Conservation (phyloP, 2,113 vertebrate species). For the Eolophus roseicapilla region DNA sequence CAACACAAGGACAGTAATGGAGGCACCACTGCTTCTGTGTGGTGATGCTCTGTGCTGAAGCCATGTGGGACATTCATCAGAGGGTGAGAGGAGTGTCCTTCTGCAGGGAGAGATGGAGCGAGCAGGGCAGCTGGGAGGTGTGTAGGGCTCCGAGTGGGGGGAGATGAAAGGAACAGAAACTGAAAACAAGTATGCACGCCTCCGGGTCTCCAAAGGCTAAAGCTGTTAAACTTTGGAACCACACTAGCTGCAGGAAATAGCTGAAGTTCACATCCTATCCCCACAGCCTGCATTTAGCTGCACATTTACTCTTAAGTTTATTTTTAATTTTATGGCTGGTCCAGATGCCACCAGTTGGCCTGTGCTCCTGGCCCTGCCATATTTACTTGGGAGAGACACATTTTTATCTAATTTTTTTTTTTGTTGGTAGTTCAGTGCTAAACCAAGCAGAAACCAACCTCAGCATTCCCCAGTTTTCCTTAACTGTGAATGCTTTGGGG, state of each 20-base stretch:
- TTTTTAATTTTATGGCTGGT: slow-evolving; percentile 50
- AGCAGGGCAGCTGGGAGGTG: slow-evolving; percentile 50
- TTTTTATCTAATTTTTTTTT: neutral
- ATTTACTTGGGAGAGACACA: neutral
- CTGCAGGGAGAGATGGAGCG: neutral
- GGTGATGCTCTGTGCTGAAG: neutral
- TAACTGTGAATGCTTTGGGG: neutral
- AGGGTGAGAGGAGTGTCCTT: neutral
- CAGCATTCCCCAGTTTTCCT: neutral
- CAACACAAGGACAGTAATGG: neutral
- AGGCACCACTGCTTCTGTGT: accelerated
- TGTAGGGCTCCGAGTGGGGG: neutral
- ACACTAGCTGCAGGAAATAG: slow-evolving; percentile 64
- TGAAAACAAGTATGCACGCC: slow-evolving; percentile 65
- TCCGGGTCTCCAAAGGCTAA: slow-evolving; percentile 68
- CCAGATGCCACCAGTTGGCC: neutral
- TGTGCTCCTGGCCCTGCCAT: neutral
- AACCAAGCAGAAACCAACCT: neutral
- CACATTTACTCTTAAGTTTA: slow-evolving; percentile 54
- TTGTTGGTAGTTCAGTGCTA: neutral
- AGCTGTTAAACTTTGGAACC: slow-evolving; percentile 64
- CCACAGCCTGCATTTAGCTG: slow-evolving; percentile 61
- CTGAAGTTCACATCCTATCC: slow-evolving; percentile 65
- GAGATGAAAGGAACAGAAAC: slow-evolving; percentile 67
- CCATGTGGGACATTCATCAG: accelerated